Conservation (phyloP, 2,113 vertebrate species). For the Sorex araneus region DNA sequence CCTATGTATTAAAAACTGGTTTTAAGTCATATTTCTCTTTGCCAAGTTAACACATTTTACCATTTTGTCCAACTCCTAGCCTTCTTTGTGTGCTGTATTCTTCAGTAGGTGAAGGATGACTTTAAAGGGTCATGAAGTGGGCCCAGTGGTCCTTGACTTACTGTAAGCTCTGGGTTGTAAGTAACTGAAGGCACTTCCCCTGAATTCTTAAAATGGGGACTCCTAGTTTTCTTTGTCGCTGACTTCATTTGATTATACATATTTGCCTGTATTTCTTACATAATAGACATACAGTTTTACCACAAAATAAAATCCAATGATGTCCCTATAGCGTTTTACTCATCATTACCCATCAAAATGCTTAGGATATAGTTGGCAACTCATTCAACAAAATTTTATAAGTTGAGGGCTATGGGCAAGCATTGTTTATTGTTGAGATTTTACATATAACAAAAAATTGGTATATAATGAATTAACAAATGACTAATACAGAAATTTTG, state of each 20-base stretch:
- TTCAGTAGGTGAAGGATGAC: background rate
- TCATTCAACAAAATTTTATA: background rate
- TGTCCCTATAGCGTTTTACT: background rate
- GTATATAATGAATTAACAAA: background rate
- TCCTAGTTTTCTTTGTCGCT: background rate
- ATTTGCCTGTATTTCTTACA: background rate
- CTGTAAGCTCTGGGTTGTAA: no score
- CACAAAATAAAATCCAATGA: background rate
- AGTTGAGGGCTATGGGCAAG: background rate
- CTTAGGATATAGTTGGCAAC: conserved; percentile 17
- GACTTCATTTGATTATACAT: background rate
- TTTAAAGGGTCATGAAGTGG: background rate
- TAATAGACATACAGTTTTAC: background rate
- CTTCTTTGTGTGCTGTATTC: background rate
- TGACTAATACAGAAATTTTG: background rate
- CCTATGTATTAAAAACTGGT: background rate
- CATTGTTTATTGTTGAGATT: background rate
- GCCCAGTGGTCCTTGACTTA: background rate
- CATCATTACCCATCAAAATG: background rate
- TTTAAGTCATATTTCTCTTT: background rate
- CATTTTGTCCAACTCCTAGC: background rate
- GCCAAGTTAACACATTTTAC: no score
- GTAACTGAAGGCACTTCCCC: background rate
- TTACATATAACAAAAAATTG: background rate
- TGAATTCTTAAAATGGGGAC: background rate